These are phyloP conservation scores for Trichopoda pennipes DNA, from an alignment of 2,888 invertebrate genomes.

Conservation along the genomic window DNA sequence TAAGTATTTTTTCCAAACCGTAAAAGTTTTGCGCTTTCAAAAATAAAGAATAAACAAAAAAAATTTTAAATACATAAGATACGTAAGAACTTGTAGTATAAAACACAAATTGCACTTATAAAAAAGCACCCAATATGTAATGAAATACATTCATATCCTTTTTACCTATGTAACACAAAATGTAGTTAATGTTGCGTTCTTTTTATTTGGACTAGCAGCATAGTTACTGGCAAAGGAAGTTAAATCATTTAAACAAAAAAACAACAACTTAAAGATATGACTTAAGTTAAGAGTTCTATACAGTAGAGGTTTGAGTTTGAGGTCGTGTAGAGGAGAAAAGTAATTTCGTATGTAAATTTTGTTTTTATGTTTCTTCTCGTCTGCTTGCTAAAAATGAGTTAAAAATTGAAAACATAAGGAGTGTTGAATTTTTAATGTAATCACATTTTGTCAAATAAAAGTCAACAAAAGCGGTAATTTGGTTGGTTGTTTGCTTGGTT, in stretches of 20 bases:
- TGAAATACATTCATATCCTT: conserved; percentile 40
- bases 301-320: conserved; percentile 13
- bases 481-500: conserved; percentile 38
- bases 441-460: conserved; percentile 70
- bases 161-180: conserved; percentile 9
- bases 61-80: conserved; percentile 9
- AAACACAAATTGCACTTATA: conserved; percentile 69
- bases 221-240: conserved; percentile 54
- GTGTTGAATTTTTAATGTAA: conserved; percentile 68
- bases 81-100: conserved; percentile 65
- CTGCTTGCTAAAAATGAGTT: conserved; percentile 60
- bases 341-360: not conserved
- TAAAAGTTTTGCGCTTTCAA: conserved; percentile 44
- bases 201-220: conserved; percentile 27
- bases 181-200: conserved; percentile 31
- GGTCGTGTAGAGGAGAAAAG: conserved; percentile 12
- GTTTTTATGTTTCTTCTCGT: conserved; percentile 8
- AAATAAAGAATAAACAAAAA: not conserved
- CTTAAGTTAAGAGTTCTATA: conserved; percentile 29
- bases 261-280: conserved; percentile 49
- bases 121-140: conserved; percentile 1
- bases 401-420: conserved; percentile 66
- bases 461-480: conserved; percentile 59
- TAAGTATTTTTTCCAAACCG: conserved; percentile 42
- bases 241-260: conserved; percentile 42